Percentiles rank a stretch among this genome's conserved stretches.
phyloP scores from a whole-genome alignment of 1,140 invertebrate genomes.

The Saccostrea echinata region DNA sequence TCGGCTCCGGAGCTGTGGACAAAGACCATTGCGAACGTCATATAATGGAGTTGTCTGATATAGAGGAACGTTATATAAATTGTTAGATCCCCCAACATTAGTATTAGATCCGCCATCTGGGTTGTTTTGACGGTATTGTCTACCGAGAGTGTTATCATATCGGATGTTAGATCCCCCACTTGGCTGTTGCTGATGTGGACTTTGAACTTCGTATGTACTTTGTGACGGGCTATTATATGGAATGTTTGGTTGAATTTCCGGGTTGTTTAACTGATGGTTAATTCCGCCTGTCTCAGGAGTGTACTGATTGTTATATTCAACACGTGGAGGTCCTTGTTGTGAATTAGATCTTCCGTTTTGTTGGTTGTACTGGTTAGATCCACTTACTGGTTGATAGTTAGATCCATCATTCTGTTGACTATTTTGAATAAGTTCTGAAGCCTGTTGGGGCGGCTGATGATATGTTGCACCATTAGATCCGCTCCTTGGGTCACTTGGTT shows the following conservation, averaged over 20 bases:
- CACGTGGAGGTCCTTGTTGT: too few species aligned
- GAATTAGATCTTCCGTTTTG: not conserved
- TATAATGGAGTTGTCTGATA: not conserved
- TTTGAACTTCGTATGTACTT: not conserved
- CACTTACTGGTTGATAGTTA: not conserved
- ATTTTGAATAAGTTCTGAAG: not conserved
- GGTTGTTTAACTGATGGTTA: too few species aligned
- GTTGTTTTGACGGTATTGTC: not conserved
- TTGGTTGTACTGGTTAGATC: not conserved
- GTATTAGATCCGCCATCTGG: not conserved
- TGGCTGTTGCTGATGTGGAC: not conserved
- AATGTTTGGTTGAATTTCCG: too few species aligned
- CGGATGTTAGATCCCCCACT: not conserved
- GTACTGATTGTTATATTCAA: too few species aligned
- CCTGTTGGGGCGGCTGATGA: not conserved
- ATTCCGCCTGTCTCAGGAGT: too few species aligned
- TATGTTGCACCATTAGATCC: not conserved
- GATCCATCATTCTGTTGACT: not conserved
- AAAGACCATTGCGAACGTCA: not conserved
- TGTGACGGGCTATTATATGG: too few species aligned
- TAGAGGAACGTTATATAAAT: not conserved
- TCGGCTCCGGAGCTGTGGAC: not conserved
- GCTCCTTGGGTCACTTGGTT: too few species aligned
- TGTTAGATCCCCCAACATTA: not conserved
- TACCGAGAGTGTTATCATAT: not conserved